Evolutionary conservation across 2,888 invertebrate genomes (phyloP), one percentile per base, ranked within the genome.

Genomic region (Eumacrocentrus americanus): DNA sequence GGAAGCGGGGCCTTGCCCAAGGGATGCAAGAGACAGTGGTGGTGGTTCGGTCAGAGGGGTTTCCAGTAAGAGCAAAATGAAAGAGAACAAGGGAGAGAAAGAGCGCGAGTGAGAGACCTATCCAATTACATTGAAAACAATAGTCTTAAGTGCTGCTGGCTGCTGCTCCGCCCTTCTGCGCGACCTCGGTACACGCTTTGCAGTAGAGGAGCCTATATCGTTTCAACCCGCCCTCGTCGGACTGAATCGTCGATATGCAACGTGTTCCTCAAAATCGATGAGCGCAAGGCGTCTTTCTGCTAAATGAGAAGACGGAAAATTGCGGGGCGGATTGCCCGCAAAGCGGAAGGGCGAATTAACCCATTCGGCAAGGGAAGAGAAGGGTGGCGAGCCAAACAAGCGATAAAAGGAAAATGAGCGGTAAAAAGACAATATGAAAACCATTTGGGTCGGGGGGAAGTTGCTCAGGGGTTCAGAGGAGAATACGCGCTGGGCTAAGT

Each of bases 101-200:
- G 53, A 51, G 48, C 50, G 40, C 29, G 51, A 34, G 51, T 58
- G 69, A 67, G 67, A 69, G 67, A 70, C 77, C 79, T 80, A 82
- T 82, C 82, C 82, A 82, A 82, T 82, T 82, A 81, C 81, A 81
- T 79, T 79, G 81, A 82, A 82, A 82, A 82, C 82, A 82, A 82
- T 82, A 82, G 82, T 81, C 80, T 81, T 82, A 82, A 82, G 82
- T 82, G 82, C 81, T 77, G 73, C 69, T 73, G 70, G 74, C 71
- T 74, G 9, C 73, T 73, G 66, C 56, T 60, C 60, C 60, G 61
- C 58, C 51, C 63, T 55, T 58, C 54, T 50, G 61, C 60, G 29
- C 54, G 50, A 58, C 61, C 62, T 60, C 61, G 59, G 23, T 12
- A 51, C 50, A 52, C 47, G 58, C 58, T 56, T 60, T 50, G 48